phyloP scores from a whole-genome alignment of 2,113 vertebrate species.

The Tragulus kanchil region DNA sequence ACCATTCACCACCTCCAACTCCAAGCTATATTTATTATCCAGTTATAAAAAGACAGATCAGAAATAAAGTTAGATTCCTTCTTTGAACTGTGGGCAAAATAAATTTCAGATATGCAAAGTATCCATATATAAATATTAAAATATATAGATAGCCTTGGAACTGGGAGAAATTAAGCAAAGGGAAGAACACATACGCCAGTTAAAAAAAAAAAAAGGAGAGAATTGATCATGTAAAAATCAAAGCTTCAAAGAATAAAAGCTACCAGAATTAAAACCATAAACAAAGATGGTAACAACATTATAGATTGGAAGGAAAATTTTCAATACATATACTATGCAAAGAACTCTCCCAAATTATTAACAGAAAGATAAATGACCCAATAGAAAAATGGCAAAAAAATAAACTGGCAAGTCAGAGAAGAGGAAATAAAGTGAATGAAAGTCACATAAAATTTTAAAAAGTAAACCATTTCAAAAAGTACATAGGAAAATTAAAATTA shows the following conservation, averaged over 20 bases:
- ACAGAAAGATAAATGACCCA: not conserved
- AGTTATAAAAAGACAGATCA: not conserved
- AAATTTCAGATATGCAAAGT: not conserved
- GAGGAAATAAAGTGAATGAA: conserved; percentile 28
- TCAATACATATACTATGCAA: not conserved
- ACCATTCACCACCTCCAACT: not conserved
- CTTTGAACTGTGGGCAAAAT: not conserved
- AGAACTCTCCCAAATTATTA: conserved; percentile 13
- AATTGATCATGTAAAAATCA: not conserved
- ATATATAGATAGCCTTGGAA: not conserved
- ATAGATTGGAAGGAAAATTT: not conserved
- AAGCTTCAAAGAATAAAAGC: conserved; percentile 20
- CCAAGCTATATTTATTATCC: not conserved
- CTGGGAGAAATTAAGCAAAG: conserved; percentile 10
- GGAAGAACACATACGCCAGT: not conserved
- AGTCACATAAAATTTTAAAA: not conserved
- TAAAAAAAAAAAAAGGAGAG: not conserved
- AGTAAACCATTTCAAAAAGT: not conserved
- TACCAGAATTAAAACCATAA: not conserved
- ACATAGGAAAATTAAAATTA: not conserved
- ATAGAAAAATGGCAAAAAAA: conserved; percentile 17
- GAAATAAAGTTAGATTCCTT: conserved; percentile 44
- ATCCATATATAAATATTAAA: not conserved
- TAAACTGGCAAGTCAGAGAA: not conserved
- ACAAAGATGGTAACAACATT: not conserved